phyloP scores from a whole-genome alignment of 2,113 vertebrate species.

The Sakesphorus luctuosus region DNA sequence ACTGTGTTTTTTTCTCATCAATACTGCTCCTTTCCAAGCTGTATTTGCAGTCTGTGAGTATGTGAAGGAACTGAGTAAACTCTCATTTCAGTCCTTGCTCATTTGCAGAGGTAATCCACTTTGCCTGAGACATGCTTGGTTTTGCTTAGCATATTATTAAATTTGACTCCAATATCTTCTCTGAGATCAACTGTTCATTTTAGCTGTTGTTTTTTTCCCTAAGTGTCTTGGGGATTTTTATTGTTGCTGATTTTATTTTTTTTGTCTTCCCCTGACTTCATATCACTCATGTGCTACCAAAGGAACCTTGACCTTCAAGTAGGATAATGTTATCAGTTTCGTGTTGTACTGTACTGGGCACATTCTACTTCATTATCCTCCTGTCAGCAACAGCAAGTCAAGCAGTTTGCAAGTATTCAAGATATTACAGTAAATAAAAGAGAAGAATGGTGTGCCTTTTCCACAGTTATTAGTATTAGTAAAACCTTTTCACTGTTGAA shows the following conservation, averaged over 20 bases:
- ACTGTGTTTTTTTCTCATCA: not conserved
- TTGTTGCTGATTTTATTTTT: not conserved
- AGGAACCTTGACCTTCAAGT: conserved; percentile 34
- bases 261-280: not conserved
- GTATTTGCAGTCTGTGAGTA: not conserved
- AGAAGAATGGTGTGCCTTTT: not conserved
- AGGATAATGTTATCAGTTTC: conserved; percentile 53
- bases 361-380: conserved; percentile 1
- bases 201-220: not conserved
- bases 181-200: not conserved
- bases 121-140: conserved; percentile 18
- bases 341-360: conserved; percentile 12
- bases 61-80: not conserved
- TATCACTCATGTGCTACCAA: not conserved
- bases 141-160: conserved; percentile 34
- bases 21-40: not conserved
- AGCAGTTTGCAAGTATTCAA: not conserved
- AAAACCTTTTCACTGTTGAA: not conserved
- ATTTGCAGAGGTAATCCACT: conserved; percentile 31
- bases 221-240: not conserved
- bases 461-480: not conserved
- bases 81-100: not conserved
- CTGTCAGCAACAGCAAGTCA: conserved; percentile 4
- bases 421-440: not conserved
- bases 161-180: not conserved